Evolutionary conservation across 2,888 invertebrate species (phyloP).

Genomic region (Xylota segnis): DNA sequence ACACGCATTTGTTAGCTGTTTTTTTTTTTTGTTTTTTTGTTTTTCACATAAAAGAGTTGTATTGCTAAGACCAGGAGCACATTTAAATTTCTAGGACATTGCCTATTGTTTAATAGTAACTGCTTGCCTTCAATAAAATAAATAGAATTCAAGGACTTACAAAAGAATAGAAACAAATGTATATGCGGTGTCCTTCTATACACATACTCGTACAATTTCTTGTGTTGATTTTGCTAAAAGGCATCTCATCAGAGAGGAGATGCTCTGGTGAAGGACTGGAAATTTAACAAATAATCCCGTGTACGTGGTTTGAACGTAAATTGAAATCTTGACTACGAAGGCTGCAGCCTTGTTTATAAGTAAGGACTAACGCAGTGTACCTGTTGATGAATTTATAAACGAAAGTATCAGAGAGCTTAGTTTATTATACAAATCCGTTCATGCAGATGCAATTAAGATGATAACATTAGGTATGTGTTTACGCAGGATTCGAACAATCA

Average conservation of each 20-base stretch:
- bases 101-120: slow-evolving; percentile 40
- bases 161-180: slow-evolving; percentile 25
- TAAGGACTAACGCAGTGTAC: background rate
- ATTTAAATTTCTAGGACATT: slow-evolving; percentile 60
- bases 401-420: background rate
- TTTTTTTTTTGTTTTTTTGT: slow-evolving; percentile 5
- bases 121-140: slow-evolving; percentile 45
- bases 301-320: background rate
- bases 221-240: slow-evolving; percentile 41
- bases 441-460: background rate
- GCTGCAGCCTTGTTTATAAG: background rate
- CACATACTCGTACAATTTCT: background rate
- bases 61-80: slow-evolving; percentile 7
- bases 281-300: background rate
- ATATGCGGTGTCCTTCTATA: background rate
- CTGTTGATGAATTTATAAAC: background rate
- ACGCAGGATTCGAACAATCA: background rate
- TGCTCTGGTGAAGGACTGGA: background rate
- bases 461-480: background rate
- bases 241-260: slow-evolving; percentile 1
- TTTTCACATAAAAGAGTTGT: slow-evolving; percentile 53
- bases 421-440: background rate
- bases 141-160: slow-evolving; percentile 59
- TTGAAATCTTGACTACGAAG: background rate
- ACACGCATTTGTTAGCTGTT: slow-evolving; percentile 22